phyloP scores from a whole-genome alignment of 2,888 invertebrate genomes.

The Aphidoletes aphidimyza region DNA sequence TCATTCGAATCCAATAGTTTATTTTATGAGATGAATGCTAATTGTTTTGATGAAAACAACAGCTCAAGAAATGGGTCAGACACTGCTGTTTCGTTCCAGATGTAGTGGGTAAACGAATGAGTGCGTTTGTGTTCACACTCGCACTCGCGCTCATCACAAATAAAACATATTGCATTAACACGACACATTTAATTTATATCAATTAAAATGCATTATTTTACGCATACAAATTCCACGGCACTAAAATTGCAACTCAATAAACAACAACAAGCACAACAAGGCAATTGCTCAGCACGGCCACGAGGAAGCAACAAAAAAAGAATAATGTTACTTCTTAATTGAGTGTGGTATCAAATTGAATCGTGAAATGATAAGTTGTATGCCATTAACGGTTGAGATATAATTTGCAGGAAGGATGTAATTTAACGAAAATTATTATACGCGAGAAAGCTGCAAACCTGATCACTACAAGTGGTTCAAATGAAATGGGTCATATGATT shows the following conservation, averaged over 20 bases:
- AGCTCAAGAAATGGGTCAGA: constrained; percentile 27
- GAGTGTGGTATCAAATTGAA: neutral
- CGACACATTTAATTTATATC: constrained; percentile 11
- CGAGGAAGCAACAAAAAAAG: neutral
- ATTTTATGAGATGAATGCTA: neutral
- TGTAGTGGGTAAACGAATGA: neutral
- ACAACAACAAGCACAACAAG: neutral
- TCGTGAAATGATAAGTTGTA: constrained; percentile 32
- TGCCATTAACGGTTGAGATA: neutral
- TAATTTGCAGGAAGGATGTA: constrained; percentile 41
- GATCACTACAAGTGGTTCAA: neutral
- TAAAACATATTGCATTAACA: neutral
- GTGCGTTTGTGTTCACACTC: neutral
- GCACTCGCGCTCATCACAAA: no score
- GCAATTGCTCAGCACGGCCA: neutral
- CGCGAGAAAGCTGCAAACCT: constrained; percentile 20
- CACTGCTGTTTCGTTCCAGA: neutral
- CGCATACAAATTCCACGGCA: no score
- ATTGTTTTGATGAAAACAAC: constrained; percentile 38
- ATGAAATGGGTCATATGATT: neutral
- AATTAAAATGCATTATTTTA: neutral
- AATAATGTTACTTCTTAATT: neutral
- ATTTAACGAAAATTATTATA: constrained; percentile 9
- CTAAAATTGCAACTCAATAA: neutral
- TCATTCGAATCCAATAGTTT: neutral